A percentile compares a stretch with the other conserved stretches of the same genome.
Evolutionary conservation across 2,797 vertebrate genomes (phyloP).

Genomic region (Paedocypris micromegethes): DNA sequence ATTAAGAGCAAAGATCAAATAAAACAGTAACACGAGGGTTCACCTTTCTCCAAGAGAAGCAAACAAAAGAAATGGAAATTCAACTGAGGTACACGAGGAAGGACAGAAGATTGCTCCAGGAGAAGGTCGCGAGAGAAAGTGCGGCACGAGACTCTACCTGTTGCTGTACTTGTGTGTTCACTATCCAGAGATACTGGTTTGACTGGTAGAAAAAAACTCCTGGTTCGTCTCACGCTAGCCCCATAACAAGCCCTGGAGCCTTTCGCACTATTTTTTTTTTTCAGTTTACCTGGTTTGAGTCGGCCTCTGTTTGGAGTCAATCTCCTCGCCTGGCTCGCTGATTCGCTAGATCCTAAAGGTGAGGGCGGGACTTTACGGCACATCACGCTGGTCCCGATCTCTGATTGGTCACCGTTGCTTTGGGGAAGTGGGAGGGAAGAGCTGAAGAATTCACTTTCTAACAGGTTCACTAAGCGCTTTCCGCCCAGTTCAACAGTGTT

Average conservation of each 20-base stretch:
- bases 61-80: slow-evolving; percentile 76
- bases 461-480: too few relatives aligned
- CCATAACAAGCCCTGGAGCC: slow-evolving; percentile 76
- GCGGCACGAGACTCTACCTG: slow-evolving; percentile 81
- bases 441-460: slow-evolving; percentile 35
- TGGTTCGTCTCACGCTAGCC: slow-evolving; percentile 78
- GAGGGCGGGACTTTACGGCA: slow-evolving; percentile 70
- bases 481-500: too few relatives aligned
- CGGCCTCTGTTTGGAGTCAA: slow-evolving; percentile 67
- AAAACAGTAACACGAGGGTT: slow-evolving; percentile 75
- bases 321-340: slow-evolving; percentile 50
- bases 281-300: slow-evolving; percentile 81
- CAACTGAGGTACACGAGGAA: slow-evolving; percentile 69
- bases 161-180: slow-evolving; percentile 69
- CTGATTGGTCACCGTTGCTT: slow-evolving; percentile 63
- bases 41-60: slow-evolving; percentile 78
- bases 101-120: slow-evolving; percentile 65
- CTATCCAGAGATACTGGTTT: slow-evolving; percentile 82
- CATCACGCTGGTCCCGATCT: slow-evolving; percentile 51
- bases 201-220: slow-evolving; percentile 75
- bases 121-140: slow-evolving; percentile 66
- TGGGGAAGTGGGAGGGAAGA: slow-evolving; percentile 57
- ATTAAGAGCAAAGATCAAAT: slow-evolving; percentile 88
- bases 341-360: slow-evolving; percentile 83
- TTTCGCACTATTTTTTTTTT: slow-evolving; percentile 43